Evolutionary conservation across 2,888 invertebrate species (phyloP).

Genomic region (Daptonema setosum): DNA sequence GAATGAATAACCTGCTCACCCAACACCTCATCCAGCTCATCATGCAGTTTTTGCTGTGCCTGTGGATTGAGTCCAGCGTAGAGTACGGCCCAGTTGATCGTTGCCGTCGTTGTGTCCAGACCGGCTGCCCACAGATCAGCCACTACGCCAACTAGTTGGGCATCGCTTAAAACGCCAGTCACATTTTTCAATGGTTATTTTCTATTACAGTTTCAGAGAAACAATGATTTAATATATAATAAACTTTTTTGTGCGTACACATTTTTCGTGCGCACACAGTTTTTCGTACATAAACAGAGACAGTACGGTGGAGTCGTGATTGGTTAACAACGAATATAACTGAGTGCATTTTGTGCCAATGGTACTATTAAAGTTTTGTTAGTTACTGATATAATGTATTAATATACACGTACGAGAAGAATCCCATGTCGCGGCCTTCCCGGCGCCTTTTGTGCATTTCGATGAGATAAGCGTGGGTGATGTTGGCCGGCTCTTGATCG

Average conservation of each 20-base stretch:
- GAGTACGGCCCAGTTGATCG: background rate
- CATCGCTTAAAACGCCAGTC: background rate
- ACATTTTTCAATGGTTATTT: too few relatives aligned
- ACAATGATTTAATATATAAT: too few relatives aligned
- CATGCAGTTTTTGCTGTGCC: background rate
- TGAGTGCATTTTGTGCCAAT: too few relatives aligned
- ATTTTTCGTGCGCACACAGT: background rate
- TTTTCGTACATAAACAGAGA: background rate
- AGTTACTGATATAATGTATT: too few relatives aligned
- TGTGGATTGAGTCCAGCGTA: background rate
- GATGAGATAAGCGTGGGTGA: background rate
- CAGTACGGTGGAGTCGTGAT: too few relatives aligned
- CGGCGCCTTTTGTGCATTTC: background rate
- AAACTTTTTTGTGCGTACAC: too few relatives aligned
- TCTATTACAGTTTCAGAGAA: background rate
- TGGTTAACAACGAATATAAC: too few relatives aligned
- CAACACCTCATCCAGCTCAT: too few relatives aligned
- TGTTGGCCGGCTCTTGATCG: background rate
- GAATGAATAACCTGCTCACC: too few relatives aligned
- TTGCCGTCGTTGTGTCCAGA: background rate
- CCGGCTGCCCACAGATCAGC: background rate
- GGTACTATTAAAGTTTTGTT: too few relatives aligned
- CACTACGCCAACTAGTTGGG: background rate
- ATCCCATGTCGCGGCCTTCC: background rate
- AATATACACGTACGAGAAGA: background rate